Evolutionary conservation across 2,113 vertebrate species (phyloP).

Genomic region (Copsychus sechellarum): DNA sequence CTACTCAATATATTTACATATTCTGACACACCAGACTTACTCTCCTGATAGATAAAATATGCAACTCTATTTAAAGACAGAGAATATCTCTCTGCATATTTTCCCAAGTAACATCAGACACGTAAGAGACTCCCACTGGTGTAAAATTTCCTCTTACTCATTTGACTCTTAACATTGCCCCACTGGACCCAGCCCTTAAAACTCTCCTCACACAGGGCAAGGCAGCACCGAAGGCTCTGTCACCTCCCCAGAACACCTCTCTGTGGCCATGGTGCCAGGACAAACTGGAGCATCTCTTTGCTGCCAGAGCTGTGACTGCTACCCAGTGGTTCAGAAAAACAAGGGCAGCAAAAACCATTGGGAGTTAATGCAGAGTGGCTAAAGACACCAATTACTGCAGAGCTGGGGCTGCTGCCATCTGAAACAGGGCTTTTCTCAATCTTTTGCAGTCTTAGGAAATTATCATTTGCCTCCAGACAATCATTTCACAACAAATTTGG

Average conservation of each 20-base stretch:
- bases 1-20: background rate
- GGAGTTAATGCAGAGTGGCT: background rate
- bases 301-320: fast-evolving
- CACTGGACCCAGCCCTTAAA: background rate
- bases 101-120: background rate
- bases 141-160: background rate
- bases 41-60: background rate
- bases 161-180: fast-evolving
- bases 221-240: background rate
- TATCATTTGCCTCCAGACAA: background rate
- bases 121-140: background rate
- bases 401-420: background rate
- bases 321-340: background rate
- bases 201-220: fast-evolving
- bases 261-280: fast-evolving
- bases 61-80: background rate
- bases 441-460: background rate
- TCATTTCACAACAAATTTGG: background rate
- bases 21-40: background rate
- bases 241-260: background rate
- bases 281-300: fast-evolving
- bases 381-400: background rate
- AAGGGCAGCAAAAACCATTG: background rate
- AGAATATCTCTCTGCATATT: background rate
- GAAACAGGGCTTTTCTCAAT: background rate